phyloP scores from a whole-genome alignment of 2,888 invertebrate species.

The Neoitamus cyanurus region DNA sequence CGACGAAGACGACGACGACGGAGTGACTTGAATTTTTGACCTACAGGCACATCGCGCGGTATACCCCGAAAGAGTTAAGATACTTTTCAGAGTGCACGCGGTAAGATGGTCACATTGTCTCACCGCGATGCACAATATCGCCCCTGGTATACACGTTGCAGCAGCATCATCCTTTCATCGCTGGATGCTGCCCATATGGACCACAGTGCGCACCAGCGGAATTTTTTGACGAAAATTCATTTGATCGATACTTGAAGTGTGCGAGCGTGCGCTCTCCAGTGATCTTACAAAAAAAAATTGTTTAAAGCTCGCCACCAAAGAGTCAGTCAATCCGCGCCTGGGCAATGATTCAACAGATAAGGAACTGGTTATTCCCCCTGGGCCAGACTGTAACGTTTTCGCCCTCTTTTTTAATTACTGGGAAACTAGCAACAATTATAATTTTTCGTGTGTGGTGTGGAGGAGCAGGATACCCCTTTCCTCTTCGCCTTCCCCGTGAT shows the following conservation, averaged over 20 bases:
- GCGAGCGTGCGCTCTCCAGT: not conserved
- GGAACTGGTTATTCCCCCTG: constrained; percentile 7
- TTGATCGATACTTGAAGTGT: constrained; percentile 14
- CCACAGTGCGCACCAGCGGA: not conserved
- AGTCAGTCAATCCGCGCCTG: not conserved
- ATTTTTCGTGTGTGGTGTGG: not conserved
- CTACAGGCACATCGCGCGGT: not conserved
- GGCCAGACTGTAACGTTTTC: not conserved
- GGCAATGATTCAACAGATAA: constrained; percentile 39
- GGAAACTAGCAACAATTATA: constrained; percentile 21
- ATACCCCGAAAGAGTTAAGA: not conserved
- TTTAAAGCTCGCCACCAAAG: not conserved
- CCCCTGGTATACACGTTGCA: not conserved
- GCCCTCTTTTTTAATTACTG: constrained; percentile 37
- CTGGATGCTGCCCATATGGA: not conserved
- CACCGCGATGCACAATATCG: not conserved
- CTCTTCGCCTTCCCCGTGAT: not conserved
- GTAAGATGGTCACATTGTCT: not conserved
- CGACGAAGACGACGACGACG: not conserved
- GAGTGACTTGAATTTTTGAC: not conserved
- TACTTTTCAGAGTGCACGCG: not conserved
- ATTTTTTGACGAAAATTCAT: constrained; percentile 6
- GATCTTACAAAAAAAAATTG: not conserved
- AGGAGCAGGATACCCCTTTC: not conserved
- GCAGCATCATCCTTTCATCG: not conserved